Evolutionary conservation across 2,888 invertebrate species (phyloP), one percentile per base, ranked within the genome.

Genomic region (Nasonia oneida): DNA sequence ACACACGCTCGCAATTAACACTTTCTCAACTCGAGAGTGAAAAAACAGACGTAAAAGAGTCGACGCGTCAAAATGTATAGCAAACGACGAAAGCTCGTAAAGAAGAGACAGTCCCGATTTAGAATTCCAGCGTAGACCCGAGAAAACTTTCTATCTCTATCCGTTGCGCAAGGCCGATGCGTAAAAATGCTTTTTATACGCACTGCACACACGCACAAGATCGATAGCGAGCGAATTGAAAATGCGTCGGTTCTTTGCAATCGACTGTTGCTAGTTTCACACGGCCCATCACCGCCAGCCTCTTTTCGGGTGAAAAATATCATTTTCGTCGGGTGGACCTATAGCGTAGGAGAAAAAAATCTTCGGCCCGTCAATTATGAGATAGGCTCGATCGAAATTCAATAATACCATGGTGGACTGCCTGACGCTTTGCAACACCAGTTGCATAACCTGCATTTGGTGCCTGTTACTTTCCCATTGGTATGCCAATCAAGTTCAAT

Each of bases 361-460:
- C n/a, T 73, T 12, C 2, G 0, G 71, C 2, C 0, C 8, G 39
- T 53, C 5, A 61, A 23, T n/a, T 57, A 18, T n/a, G 57, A n/a
- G n/a, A 29, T 29, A 37, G 18, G 23, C 8, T 10, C 42, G 33
- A 18, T 12, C 42, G 47, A 81, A 42, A 15, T 42, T 81, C 15
- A 23, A 83, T 87, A 8, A n/a, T n/a, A n/a, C 1, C 33, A 91
- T 91, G 91, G 89, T 91, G 73, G 91, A 88, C 76, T 89, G 88
- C 37, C 83, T 90, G 37, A 83, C 90, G 2, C 81, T 89, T 64
- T 91, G 90, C 88, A 91, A 91, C 77, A 90, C 86, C 81, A 87
- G 88, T 81, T 91, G 90, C 78, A 88, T 91, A 88, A 87, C 90
- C 61, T 91, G 90, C 88, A 87, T 91, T 14, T 91, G 91, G 91